A percentile compares a stretch with the other conserved stretches of the same genome.
Evolutionary conservation across 1,140 invertebrate genomes (phyloP).

Genomic region (Pachypeltis micranthus): DNA sequence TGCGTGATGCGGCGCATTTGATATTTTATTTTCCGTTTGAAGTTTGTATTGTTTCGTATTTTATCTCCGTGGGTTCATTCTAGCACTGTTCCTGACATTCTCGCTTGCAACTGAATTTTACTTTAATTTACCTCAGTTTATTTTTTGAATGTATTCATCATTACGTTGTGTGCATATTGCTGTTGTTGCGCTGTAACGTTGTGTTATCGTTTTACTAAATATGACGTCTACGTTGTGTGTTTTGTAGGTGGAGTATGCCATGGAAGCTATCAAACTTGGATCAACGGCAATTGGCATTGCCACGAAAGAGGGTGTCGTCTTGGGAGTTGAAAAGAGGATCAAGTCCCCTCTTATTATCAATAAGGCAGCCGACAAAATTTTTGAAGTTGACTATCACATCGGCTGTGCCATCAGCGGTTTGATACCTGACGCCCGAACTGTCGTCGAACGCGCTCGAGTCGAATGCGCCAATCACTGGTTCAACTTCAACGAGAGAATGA

Average conservation of each 20-base stretch:
- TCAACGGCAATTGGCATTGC: conserved; percentile 98
- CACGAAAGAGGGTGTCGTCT: conserved; percentile 84
- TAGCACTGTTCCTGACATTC: no score
- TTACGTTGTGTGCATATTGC: no score
- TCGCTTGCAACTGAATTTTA: no score
- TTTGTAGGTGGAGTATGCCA: conserved; percentile 89
- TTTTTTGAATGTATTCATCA: no score
- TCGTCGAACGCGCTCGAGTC: conserved; percentile 87
- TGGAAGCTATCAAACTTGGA: conserved; percentile 98
- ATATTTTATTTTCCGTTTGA: no score
- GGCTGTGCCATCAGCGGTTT: conserved; percentile 95
- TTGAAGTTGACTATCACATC: conserved; percentile 91
- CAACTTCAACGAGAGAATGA: conserved; percentile 92
- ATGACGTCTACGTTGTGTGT: no score
- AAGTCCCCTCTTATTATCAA: conserved; percentile 94
- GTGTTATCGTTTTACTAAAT: no score
- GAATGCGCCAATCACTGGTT: conserved; percentile 98
- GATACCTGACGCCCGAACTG: conserved; percentile 93
- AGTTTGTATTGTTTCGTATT: no score
- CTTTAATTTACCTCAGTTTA: no score
- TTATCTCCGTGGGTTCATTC: no score
- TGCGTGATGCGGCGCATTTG: no score
- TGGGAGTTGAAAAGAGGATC: conserved; percentile 96
- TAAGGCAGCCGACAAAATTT: conserved; percentile 94
- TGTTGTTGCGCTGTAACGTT: no score